Conservation (phyloP, 2,113 vertebrate species). For the Taurulus bubalis region DNA sequence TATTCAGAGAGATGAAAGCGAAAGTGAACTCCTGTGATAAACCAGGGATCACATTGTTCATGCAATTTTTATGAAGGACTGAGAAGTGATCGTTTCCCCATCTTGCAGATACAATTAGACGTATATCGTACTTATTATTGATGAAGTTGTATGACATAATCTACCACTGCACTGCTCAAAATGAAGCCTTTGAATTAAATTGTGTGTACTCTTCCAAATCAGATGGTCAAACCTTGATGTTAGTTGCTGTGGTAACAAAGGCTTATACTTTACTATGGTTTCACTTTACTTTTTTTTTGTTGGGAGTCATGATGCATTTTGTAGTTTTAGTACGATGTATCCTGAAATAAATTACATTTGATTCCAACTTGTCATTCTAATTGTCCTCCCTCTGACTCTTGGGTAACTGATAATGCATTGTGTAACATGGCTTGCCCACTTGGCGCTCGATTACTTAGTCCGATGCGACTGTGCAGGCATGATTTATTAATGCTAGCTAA, state of each 20-base stretch:
- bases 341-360: constrained; percentile 2
- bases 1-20: constrained; percentile 43
- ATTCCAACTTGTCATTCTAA: constrained; percentile 32
- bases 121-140: constrained; percentile 19
- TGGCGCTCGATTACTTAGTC: constrained; percentile 78
- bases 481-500: constrained; percentile 82
- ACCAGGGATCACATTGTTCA: constrained; percentile 61
- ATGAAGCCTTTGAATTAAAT: neutral
- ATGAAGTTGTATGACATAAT: neutral
- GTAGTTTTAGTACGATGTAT: constrained; percentile 7
- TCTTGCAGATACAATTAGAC: constrained; percentile 24
- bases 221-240: constrained; percentile 1
- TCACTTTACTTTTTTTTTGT: constrained; percentile 23
- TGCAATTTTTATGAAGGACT: constrained; percentile 66
- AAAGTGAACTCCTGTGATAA: constrained; percentile 71
- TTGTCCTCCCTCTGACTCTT: constrained; percentile 66
- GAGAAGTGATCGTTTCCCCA: constrained; percentile 55
- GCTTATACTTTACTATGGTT: neutral
- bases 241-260: constrained; percentile 27
- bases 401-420: constrained; percentile 81
- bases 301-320: neutral
- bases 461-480: constrained; percentile 71
- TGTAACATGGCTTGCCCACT: constrained; percentile 76
- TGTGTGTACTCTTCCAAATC: neutral
- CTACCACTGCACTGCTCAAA: neutral